Evolutionary conservation across 2,888 invertebrate species (phyloP).

Genomic region (Athrips mouffetella): DNA sequence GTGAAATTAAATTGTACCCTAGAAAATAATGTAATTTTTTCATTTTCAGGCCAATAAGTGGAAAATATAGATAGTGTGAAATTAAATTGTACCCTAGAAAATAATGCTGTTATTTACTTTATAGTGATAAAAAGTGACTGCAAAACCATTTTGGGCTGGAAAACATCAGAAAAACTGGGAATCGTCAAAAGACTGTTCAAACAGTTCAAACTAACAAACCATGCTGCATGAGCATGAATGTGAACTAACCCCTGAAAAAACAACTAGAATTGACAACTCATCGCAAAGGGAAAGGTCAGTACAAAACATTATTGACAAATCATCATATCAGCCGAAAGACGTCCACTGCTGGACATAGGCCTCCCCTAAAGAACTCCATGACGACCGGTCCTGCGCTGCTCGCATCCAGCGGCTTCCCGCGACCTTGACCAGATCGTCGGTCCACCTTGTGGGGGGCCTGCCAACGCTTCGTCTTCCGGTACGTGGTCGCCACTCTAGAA

Average conservation of each 20-base stretch:
- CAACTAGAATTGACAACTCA: background rate
- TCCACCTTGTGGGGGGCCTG: no score
- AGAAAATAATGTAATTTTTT: background rate
- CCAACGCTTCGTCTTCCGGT: no score
- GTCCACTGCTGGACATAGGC: no score
- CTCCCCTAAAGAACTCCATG: no score
- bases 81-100: background rate
- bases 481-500: no score
- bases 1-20: background rate
- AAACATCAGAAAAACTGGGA: slow-evolving; percentile 11
- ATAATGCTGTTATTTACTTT: slow-evolving; percentile 3
- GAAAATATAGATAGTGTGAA: no score
- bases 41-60: no score
- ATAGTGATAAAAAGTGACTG: slow-evolving; percentile 6
- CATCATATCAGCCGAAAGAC: no score
- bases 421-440: no score
- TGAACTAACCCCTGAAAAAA: background rate
- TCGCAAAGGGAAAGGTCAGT: slow-evolving; percentile 2
- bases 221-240: background rate
- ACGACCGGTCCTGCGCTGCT: no score
- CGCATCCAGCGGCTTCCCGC: no score
- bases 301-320: background rate
- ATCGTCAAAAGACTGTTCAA: slow-evolving; percentile 14
- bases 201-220: background rate
- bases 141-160: slow-evolving; percentile 9